Base-by-base conservation (phyloP, 2,888 invertebrate species). In the Apocheima hispidaria region DNA sequence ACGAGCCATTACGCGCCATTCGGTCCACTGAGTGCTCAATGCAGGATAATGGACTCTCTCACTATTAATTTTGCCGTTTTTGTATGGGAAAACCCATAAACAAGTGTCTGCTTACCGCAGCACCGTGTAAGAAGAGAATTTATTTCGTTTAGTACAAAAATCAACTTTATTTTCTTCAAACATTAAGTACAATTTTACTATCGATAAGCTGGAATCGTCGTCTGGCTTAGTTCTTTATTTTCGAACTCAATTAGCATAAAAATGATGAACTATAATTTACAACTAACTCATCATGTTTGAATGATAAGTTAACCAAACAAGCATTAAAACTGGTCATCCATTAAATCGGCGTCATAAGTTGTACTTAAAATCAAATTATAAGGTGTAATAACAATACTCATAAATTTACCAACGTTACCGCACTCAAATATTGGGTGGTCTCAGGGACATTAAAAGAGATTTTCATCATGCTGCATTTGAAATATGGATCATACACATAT, bases 371-470 rank as follows among this genome's bases (percentile, higher is more conserved):
- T 56, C 65, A 60, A 72, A 76, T 77, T 75, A 72, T 67, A 63
- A 73, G 72, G 67, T 71, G 71, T 75, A 78, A 74, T 70, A 72
- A 77, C 71, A 70, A 72, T 78, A 77, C 79, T 80, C 79, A 77
- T 84, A 85, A 83, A 86, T 85, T 84, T 83, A 79, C 79, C 80
- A 80, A 82, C 81, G 79, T 76, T 78, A 79, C 77, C 79, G 72
- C 70, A 77, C 77, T 83, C 83, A 86, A 87, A 88, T 88, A 88
- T 89, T 88, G 86, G 86, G 88, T 89, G 88, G 83, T 82, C 79
- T 79, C 70, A 66, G 72, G 78, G 81, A 81, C 75, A 77, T 67
- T 74, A 69, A 69, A 73, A 69, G 73, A 81, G 85, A 85, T 85
- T 86, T 85, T 81, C 78, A 80, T 72, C 72, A 62, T 66, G 70